Percentiles rank a stretch among this genome's conserved stretches.
Conservation (phyloP, 2,113 vertebrate genomes). For the Leucoraja erinaceus region DNA sequence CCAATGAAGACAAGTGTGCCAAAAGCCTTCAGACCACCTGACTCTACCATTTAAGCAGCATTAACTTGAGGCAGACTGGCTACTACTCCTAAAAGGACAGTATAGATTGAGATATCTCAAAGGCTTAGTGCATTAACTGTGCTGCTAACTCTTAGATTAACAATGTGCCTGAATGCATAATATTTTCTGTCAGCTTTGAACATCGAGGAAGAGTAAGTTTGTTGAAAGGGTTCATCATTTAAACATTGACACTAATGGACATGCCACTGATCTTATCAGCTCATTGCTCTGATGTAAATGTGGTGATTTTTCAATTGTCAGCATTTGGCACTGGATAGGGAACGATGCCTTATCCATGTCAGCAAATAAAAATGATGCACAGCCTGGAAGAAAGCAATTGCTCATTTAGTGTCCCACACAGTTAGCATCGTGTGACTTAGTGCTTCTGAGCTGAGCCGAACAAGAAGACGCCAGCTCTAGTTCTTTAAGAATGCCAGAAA, state of each 20-base stretch:
- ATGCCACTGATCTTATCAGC: background rate
- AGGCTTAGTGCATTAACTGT: background rate
- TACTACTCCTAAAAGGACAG: background rate
- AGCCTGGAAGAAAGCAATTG: background rate
- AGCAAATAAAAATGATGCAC: background rate
- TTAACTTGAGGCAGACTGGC: background rate
- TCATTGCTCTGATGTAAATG: background rate
- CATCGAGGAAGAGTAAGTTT: background rate
- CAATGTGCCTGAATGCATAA: background rate
- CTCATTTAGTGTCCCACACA: background rate
- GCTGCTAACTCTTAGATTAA: background rate
- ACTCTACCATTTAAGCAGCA: background rate
- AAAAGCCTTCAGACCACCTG: no score
- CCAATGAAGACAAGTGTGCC: no score
- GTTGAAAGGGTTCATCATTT: slow-evolving; percentile 52
- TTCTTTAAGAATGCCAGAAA: background rate
- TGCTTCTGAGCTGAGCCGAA: background rate
- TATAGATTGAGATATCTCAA: background rate
- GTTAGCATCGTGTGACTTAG: background rate
- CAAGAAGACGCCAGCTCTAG: background rate
- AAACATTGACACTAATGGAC: slow-evolving; percentile 56
- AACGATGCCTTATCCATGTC: background rate
- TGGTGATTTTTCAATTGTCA: background rate
- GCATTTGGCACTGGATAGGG: background rate
- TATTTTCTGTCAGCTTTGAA: background rate